Conservation (phyloP, 2,888 invertebrate genomes). For the Mesoligia furuncula region DNA sequence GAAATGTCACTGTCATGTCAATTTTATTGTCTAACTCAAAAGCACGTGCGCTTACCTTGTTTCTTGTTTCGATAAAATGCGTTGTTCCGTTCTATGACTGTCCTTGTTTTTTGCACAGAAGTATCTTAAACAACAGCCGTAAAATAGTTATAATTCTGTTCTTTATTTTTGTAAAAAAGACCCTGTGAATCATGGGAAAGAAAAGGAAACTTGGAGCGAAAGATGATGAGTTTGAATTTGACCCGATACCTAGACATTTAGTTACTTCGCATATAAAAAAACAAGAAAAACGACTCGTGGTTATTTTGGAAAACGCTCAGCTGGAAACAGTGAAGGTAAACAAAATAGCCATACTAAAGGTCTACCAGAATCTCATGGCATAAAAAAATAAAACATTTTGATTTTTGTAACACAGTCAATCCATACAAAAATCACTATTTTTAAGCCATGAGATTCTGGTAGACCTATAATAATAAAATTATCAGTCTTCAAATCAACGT, state of each 20-base stretch:
- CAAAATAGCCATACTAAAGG: neutral
- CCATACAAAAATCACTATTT: too few relatives aligned
- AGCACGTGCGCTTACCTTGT: slow-evolving; percentile 13
- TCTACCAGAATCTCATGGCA: too few relatives aligned
- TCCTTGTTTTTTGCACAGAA: neutral
- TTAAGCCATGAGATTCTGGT: too few relatives aligned
- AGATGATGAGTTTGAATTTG: slow-evolving; percentile 94
- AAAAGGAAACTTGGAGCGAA: slow-evolving; percentile 86
- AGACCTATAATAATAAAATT: too few relatives aligned
- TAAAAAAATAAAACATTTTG: too few relatives aligned
- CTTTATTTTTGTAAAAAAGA: neutral
- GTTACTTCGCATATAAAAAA: slow-evolving; percentile 94
- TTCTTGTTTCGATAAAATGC: too few relatives aligned
- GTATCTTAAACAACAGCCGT: neutral
- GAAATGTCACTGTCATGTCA: neutral
- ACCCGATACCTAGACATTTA: slow-evolving; percentile 94
- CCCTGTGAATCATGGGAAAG: slow-evolving; percentile 80
- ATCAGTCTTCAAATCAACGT: neutral
- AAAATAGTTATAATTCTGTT: neutral
- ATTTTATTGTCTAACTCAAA: slow-evolving; percentile 17
- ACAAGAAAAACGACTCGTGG: slow-evolving; percentile 97
- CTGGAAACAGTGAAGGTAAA: slow-evolving; percentile 98
- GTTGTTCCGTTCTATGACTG: neutral
- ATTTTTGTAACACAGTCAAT: too few relatives aligned
- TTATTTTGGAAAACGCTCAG: slow-evolving; percentile 98